Evolutionary conservation across 1,140 invertebrate species (phyloP).

Genomic region (Heliconius melpomene): DNA sequence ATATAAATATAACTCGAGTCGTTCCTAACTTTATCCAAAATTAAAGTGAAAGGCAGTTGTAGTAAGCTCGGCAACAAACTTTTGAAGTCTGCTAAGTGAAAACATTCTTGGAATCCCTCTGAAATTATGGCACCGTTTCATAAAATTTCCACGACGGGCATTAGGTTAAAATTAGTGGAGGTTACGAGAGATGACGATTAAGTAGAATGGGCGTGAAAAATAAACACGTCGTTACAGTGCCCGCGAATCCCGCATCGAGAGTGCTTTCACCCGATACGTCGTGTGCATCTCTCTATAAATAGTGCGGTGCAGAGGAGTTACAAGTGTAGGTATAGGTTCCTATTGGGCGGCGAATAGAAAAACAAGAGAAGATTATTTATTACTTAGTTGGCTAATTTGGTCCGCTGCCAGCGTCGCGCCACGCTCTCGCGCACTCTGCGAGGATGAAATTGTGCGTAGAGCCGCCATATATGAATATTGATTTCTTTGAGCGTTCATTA

Average conservation of each 20-base stretch:
- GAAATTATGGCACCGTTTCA: slow-evolving; percentile 71
- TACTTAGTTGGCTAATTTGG: slow-evolving; percentile 80
- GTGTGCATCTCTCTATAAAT: slow-evolving; percentile 75
- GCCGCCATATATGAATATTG: slow-evolving; percentile 60
- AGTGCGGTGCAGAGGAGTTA: slow-evolving; percentile 64
- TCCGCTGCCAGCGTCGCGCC: slow-evolving; percentile 67
- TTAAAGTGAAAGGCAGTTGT: slow-evolving; percentile 57
- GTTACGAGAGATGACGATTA: slow-evolving; percentile 65
- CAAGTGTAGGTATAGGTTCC: slow-evolving; percentile 62
- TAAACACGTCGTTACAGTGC: slow-evolving; percentile 55
- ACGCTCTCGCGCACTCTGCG: slow-evolving; percentile 66
- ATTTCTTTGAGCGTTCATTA: slow-evolving; percentile 34
- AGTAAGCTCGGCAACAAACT: slow-evolving; percentile 56
- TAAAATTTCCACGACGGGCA: slow-evolving; percentile 69
- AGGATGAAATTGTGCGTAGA: slow-evolving; percentile 71
- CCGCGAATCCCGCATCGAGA: slow-evolving; percentile 72
- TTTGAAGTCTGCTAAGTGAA: slow-evolving; percentile 63
- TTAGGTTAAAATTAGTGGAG: slow-evolving; percentile 73
- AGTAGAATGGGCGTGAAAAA: slow-evolving; percentile 55
- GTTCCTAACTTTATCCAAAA: slow-evolving; percentile 54
- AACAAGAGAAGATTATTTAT: slow-evolving; percentile 81
- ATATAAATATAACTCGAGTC: slow-evolving; percentile 31
- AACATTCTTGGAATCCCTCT: slow-evolving; percentile 72
- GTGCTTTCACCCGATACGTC: slow-evolving; percentile 78
- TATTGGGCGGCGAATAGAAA: slow-evolving; percentile 77